Percentiles rank a stretch among this genome's conserved stretches.
Evolutionary conservation across 2,888 invertebrate genomes (phyloP).

Genomic region (Pediacus dermestoides): DNA sequence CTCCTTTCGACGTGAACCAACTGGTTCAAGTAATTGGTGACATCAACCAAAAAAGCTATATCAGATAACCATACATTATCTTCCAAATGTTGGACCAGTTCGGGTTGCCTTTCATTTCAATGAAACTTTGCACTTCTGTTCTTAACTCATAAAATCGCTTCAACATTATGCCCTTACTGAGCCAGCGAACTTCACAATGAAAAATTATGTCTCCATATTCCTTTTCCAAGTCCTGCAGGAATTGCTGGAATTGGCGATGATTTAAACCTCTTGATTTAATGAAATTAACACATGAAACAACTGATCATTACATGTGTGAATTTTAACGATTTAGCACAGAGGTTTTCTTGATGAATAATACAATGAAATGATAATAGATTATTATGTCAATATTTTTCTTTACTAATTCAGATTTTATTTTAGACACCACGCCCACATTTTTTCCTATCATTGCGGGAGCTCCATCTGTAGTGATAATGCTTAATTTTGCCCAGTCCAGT

Average conservation of each 20-base stretch:
- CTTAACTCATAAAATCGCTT: too few species aligned
- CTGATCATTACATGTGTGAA: too few species aligned
- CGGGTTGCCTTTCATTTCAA: too few species aligned
- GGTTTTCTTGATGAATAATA: conserved; percentile 28
- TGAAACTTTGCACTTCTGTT: too few species aligned
- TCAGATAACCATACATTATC: too few species aligned
- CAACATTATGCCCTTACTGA: conserved; percentile 20
- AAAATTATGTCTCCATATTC: conserved; percentile 24
- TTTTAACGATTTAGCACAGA: too few species aligned
- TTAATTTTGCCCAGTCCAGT: conserved; percentile 19
- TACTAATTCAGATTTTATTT: conserved; percentile 11
- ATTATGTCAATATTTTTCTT: conserved; percentile 17
- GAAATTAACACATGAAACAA: too few species aligned
- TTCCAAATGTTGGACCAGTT: too few species aligned
- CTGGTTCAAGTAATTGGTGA: too few species aligned
- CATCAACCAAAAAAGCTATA: too few species aligned
- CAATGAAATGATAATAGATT: conserved; percentile 25
- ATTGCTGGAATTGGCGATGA: conserved; percentile 28
- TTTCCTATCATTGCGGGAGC: conserved; percentile 22
- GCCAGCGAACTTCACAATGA: conserved; percentile 22
- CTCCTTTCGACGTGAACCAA: too few species aligned
- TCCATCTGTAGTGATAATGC: conserved; percentile 22
- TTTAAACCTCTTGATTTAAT: conserved; percentile 28
- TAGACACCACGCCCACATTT: conserved; percentile 16
- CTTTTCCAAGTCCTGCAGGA: conserved; percentile 18